Percentiles rank a stretch among this genome's conserved stretches.
Conservation (phyloP, 1,140 invertebrate genomes). For the Caenorhabditis brenneri region DNA sequence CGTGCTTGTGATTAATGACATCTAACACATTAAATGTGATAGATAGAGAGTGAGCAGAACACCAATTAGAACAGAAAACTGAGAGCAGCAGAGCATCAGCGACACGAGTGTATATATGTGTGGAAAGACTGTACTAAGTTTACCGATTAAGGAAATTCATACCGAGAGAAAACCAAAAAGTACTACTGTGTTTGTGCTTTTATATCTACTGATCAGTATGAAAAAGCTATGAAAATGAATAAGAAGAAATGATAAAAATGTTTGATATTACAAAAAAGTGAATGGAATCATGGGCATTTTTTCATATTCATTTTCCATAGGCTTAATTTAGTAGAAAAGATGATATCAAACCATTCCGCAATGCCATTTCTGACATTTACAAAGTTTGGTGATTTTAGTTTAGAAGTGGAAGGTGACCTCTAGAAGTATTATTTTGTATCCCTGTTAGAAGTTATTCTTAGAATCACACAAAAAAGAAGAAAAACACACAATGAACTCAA, state of each 20-base stretch:
- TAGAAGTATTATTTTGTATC: too few species aligned
- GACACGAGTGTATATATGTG: slow-evolving; percentile 13
- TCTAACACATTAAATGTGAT: slow-evolving; percentile 41
- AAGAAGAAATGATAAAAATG: too few species aligned
- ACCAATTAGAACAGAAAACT: slow-evolving; percentile 42
- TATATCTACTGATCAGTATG: not conserved
- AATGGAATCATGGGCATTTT: too few species aligned
- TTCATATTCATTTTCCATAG: too few species aligned
- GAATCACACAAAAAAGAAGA: not conserved
- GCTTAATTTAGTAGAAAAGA: too few species aligned
- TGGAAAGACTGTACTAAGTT: not conserved
- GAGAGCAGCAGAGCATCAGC: slow-evolving; percentile 44
- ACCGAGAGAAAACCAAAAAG: not conserved
- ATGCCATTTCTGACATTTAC: too few species aligned
- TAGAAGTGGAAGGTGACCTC: not conserved
- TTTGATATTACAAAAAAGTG: too few species aligned
- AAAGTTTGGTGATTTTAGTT: not conserved
- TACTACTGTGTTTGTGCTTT: not conserved
- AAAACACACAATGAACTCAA: slow-evolving; percentile 5
- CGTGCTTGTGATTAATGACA: not conserved
- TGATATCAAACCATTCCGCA: too few species aligned
- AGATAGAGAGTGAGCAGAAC: slow-evolving; percentile 42
- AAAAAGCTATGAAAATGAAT: too few species aligned
- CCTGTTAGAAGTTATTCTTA: too few species aligned
- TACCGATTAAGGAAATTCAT: not conserved